These are phyloP conservation scores for Drepana falcataria DNA, from an alignment of 2,888 invertebrate genomes.

Conservation along the genomic window DNA sequence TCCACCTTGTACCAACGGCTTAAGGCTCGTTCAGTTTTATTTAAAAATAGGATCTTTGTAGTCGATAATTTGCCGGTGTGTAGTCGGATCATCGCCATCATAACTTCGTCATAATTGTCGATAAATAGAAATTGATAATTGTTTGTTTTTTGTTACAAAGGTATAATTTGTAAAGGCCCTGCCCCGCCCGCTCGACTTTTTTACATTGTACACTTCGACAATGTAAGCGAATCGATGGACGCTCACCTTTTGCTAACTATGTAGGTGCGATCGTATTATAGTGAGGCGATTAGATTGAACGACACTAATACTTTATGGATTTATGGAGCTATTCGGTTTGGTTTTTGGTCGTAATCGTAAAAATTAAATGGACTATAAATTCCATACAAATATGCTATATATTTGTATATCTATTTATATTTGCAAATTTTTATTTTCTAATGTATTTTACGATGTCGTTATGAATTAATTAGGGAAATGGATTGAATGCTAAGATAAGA, in stretches of 20 bases:
- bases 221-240: neutral
- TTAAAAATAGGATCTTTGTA: conserved; percentile 6
- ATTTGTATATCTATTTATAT: conserved; percentile 12
- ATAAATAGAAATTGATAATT: conserved; percentile 21
- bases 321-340: conserved; percentile 22
- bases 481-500: too few species aligned
- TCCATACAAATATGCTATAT: conserved; percentile 15
- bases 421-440: conserved; percentile 2
- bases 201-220: conserved; percentile 8
- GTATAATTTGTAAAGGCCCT: conserved; percentile 12
- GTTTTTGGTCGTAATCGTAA: conserved; percentile 27
- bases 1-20: conserved; percentile 18
- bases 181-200: conserved; percentile 8
- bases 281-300: conserved; percentile 14
- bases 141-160: conserved; percentile 9
- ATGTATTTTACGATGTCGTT: neutral
- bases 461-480: neutral
- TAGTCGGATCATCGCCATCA: conserved; percentile 17
- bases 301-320: conserved; percentile 19
- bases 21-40: conserved; percentile 2
- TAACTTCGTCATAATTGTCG: conserved; percentile 8
- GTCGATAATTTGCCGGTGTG: conserved; percentile 13
- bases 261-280: neutral
- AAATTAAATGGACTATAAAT: conserved; percentile 30
- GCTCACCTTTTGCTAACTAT: neutral